A percentile compares a stretch with the other conserved stretches of the same genome.
These are phyloP conservation scores for Aphelenchoides bicaudatus DNA, from an alignment of 2,888 invertebrate genomes.

Conservation along the genomic window DNA sequence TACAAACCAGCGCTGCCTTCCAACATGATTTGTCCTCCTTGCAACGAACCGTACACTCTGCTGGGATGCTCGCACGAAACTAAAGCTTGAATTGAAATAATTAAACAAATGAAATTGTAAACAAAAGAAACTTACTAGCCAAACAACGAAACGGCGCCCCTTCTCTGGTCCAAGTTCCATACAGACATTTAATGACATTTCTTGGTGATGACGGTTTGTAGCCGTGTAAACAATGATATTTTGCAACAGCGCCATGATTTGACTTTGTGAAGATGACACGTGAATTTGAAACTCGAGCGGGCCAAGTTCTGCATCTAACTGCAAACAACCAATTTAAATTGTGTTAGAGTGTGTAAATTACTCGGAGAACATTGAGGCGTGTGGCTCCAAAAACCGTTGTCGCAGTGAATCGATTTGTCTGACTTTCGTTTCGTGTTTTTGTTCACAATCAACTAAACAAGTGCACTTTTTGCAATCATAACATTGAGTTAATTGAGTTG, in stretches of 20 bases:
- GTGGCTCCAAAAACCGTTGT: constrained; percentile 64
- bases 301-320: constrained; percentile 77
- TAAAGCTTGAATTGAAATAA: constrained; percentile 28
- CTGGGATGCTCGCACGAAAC: constrained; percentile 58
- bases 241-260: constrained; percentile 91
- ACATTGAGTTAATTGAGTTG: no score
- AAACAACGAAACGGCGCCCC: constrained; percentile 52
- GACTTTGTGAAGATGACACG: constrained; percentile 94
- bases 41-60: constrained; percentile 54
- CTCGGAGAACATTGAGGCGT: constrained; percentile 63
- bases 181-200: constrained; percentile 76
- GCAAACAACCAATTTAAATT: no score
- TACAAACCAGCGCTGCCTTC: constrained; percentile 63
- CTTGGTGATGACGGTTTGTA: constrained; percentile 62
- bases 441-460: constrained; percentile 79
- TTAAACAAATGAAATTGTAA: constrained; percentile 33
- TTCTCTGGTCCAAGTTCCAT: constrained; percentile 76
- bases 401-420: constrained; percentile 54
- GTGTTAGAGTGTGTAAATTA: no score
- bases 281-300: constrained; percentile 80
- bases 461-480: no score
- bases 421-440: constrained; percentile 63
- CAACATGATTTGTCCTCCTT: constrained; percentile 61
- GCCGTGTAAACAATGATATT: constrained; percentile 88
- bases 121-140: constrained; percentile 55